A percentile compares a stretch with the other conserved stretches of the same genome.
These are phyloP conservation scores for Heliconius hermathena DNA, from an alignment of 1,140 invertebrate genomes.

Conservation along the genomic window DNA sequence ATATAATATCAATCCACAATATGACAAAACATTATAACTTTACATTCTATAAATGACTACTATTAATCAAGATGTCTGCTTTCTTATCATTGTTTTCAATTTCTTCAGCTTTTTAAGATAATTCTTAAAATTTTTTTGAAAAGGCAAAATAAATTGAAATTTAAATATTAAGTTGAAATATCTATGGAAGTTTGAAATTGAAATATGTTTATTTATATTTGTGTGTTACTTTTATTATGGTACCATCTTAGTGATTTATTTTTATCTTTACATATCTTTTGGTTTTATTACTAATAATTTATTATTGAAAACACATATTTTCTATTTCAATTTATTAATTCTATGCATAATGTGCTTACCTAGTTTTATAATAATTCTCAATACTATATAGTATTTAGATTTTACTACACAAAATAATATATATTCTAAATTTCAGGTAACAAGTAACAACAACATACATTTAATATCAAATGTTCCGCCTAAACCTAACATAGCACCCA, in stretches of 20 bases:
- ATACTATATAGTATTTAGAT: neutral
- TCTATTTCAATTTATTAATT: neutral
- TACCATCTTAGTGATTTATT: too few relatives aligned
- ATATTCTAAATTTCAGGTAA: slow-evolving; percentile 66
- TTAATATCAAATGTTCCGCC: slow-evolving; percentile 70
- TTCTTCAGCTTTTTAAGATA: too few relatives aligned
- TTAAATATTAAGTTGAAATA: too few relatives aligned
- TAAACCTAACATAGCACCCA: slow-evolving; percentile 74
- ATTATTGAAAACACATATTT: too few relatives aligned
- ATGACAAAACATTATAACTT: neutral
- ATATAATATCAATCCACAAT: neutral
- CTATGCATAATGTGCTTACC: neutral
- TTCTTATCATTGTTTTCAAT: too few relatives aligned
- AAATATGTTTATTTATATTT: too few relatives aligned
- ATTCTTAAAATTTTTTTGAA: too few relatives aligned
- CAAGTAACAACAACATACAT: slow-evolving; percentile 72
- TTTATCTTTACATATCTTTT: too few relatives aligned
- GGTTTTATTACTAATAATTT: too few relatives aligned
- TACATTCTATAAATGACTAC: neutral
- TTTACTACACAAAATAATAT: neutral
- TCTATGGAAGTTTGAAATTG: too few relatives aligned
- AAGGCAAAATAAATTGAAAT: too few relatives aligned
- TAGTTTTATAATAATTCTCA: neutral
- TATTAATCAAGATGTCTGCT: neutral
- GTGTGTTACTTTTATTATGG: too few relatives aligned